Conservation (phyloP, 2,888 invertebrate species). For the Byasa hedistus region DNA sequence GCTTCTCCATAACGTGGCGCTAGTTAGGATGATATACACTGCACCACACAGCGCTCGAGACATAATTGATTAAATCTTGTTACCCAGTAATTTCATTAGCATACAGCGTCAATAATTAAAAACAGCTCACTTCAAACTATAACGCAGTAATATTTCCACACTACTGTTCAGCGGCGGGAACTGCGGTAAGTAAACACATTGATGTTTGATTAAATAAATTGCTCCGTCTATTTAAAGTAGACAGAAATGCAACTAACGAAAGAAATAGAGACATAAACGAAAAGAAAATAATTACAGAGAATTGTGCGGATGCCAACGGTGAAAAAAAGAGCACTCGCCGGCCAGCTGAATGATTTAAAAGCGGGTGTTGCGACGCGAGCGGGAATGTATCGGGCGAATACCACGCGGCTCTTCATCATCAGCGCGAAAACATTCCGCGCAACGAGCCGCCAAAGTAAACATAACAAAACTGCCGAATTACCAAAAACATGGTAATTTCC, state of each 20-base stretch:
- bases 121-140: too few relatives aligned
- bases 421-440: slow-evolving; percentile 21
- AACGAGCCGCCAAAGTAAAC: slow-evolving; percentile 11
- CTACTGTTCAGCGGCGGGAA: too few relatives aligned
- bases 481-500: slow-evolving; percentile 62
- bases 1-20: too few relatives aligned
- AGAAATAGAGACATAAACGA: slow-evolving; percentile 58
- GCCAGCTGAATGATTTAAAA: slow-evolving; percentile 11
- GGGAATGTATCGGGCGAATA: slow-evolving; percentile 6
- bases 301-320: background rate
- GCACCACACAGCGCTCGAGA: too few relatives aligned
- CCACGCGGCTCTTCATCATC: slow-evolving; percentile 10
- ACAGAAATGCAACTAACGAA: slow-evolving; percentile 12
- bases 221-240: too few relatives aligned
- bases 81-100: too few relatives aligned
- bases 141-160: too few relatives aligned
- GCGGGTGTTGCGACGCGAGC: background rate
- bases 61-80: too few relatives aligned
- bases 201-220: too few relatives aligned
- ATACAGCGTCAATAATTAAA: too few relatives aligned
- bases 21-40: too few relatives aligned
- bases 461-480: slow-evolving; percentile 18
- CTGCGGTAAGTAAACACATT: too few relatives aligned
- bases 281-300: slow-evolving; percentile 43
- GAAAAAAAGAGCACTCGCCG: slow-evolving; percentile 9